phyloP scores from a whole-genome alignment of 1,140 invertebrate species.

The Cydia fagiglandana region DNA sequence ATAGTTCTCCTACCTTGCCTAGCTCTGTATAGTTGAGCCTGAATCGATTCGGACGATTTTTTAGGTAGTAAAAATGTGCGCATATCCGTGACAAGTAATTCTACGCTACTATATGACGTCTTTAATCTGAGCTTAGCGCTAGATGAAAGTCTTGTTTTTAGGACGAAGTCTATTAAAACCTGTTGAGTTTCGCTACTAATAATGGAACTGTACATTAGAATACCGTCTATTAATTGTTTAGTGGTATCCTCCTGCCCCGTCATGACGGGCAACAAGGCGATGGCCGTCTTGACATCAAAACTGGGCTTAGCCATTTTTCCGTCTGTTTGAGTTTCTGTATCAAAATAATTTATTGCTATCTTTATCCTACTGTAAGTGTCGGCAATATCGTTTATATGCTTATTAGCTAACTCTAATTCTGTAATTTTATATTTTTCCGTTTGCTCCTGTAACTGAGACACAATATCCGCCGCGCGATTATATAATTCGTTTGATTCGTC shows the following conservation, averaged over 20 bases:
- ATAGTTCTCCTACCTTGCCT: too few relatives aligned
- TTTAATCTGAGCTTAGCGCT: slow-evolving; percentile 29
- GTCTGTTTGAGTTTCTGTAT: neutral
- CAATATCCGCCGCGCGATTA: neutral
- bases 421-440: neutral
- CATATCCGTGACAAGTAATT: too few relatives aligned
- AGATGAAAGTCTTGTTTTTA: slow-evolving; percentile 24
- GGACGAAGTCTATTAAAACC: slow-evolving; percentile 27
- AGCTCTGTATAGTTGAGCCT: too few relatives aligned
- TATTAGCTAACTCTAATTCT: neutral
- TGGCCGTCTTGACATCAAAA: slow-evolving; percentile 43
- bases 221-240: slow-evolving; percentile 43
- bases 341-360: neutral
- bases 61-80: too few relatives aligned
- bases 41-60: too few relatives aligned
- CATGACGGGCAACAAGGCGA: slow-evolving; percentile 40
- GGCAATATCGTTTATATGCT: neutral
- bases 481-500: neutral
- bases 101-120: neutral
- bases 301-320: neutral
- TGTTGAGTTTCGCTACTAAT: neutral
- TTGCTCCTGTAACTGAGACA: neutral
- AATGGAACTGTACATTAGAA: slow-evolving; percentile 40
- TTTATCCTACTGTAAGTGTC: neutral
- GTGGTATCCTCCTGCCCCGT: slow-evolving; percentile 36